Base-by-base conservation (phyloP, 2,113 vertebrate genomes). In the Gymnocephalus cernua region DNA sequence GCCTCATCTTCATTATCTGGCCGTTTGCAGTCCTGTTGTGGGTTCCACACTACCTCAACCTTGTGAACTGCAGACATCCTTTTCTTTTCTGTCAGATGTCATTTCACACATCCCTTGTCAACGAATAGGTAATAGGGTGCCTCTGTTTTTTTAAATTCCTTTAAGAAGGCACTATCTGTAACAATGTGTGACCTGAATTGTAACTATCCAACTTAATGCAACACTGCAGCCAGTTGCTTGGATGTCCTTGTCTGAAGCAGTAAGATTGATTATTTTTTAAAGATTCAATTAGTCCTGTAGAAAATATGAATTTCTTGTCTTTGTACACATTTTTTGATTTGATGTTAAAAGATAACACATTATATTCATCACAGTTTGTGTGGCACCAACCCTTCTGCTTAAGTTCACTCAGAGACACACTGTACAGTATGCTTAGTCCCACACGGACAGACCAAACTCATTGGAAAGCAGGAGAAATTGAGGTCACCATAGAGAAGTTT, bases 401-500 rank as follows among this genome's bases (percentile, higher is more conserved):
- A 53, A 50, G 51, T 82, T 76, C 77, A 83, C 47, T 63, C 53
- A 57, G 85, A 75, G 59, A 63, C 76, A 66, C 7, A 10, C 25
- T 68, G 32, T 54, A 51, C 38, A 63, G 58, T 54, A 14, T 48
- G 47, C 83, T 83, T 5, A 29, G 66, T 79, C 83, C 83, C 79
- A 63, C 77, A 76, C 53, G 70, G 88, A 87, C 82, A 12, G 58
- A 82, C 47, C 74, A 63, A 50, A 73, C 71, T 89, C 77, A 71
- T 50, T 38, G 71, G 79, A 73, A 86, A 73, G 77, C 53, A 67
- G 75, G 68, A 88, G 58, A 89, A 94, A 94, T 93, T 80, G 90
- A 94, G 95, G 95, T 95, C 94, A 93, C 87, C 51, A 74, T 80
- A 90, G 81, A 87, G 61, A 92, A 94, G 92, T 91, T 94, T 89